Evolutionary conservation across 2,797 vertebrate genomes (phyloP), one percentile per base, ranked within the genome.

Genomic region (Coranthus polyacanthus): DNA sequence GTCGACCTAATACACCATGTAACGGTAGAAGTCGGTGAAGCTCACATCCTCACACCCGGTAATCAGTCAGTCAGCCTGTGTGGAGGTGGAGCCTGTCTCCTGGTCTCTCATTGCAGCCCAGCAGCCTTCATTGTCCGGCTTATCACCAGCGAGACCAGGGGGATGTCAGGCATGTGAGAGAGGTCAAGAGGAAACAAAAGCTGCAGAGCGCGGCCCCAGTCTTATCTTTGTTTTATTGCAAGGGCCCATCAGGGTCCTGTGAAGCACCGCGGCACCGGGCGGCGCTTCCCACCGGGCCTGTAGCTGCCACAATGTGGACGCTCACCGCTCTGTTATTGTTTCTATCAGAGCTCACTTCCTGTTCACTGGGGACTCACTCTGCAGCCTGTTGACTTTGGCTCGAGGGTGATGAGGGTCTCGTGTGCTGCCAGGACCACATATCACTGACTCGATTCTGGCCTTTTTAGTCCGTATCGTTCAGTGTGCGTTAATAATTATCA

Each of bases 171-270:
- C 75, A 72, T 65, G 79, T 60, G 72, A 76, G 69, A 81, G 78
- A 81, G 82, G 84, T 84, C 82, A 77, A 55, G 72, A 79, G 70
- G 76, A 68, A 80, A 85, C 84, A 84, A 82, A 88, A 79, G 81
- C 84, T 49, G 41, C 64, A 54, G 32, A 73, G 22, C 11, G 29
- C 4, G 17, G 51, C 57, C 68, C 24, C 55, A n/a, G 53, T 82
- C 79, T 84, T 82, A 91, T 89, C 85, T 92, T 51, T 82, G 79
- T 87, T 90, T 86, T 80, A 90, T 74, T 79, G 77, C 58, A 53
- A 72, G 63, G 79, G 66, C 66, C 82, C 70, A 60, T 73, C 62
- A 65, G 71, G 66, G 59, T 78, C 66, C 62, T 6, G 10, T 54
- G 51, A 57, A 76, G 63, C 83, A 49, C 41, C 5, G 26, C 57